Evolutionary conservation across 92 coral and sea anemone genomes (phyloP).

Genomic region (Metridium senile): DNA sequence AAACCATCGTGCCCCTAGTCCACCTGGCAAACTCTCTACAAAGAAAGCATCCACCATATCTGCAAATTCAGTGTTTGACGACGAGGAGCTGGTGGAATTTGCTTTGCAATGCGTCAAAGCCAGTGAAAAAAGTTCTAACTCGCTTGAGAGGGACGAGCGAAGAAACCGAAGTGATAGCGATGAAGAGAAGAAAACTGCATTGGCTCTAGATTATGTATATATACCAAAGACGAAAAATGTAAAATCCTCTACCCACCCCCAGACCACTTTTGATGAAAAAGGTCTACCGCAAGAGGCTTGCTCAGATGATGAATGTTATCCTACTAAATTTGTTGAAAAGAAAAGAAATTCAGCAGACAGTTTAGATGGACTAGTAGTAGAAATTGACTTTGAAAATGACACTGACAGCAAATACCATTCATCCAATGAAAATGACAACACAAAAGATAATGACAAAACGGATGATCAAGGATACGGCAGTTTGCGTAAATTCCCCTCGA

Average conservation of each 20-base stretch:
- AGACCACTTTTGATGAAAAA: neutral
- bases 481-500: conserved; percentile 33
- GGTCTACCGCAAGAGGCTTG: neutral
- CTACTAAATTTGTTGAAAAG: neutral
- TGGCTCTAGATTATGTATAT: conserved; percentile 17
- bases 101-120: conserved; percentile 74
- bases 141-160: conserved; percentile 9
- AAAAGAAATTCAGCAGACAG: conserved; percentile 25
- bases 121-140: conserved; percentile 43
- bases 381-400: neutral
- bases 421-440: conserved; percentile 8
- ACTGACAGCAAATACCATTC: neutral
- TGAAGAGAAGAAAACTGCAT: conserved; percentile 20
- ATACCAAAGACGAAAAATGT: conserved; percentile 6
- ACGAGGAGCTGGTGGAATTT: conserved; percentile 64
- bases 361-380: conserved; percentile 16
- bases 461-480: neutral
- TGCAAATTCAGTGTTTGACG: conserved; percentile 33
- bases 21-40: neutral
- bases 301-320: conserved; percentile 16
- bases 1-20: neutral
- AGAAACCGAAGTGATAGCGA: conserved; percentile 25
- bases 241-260: conserved; percentile 16
- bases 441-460: neutral
- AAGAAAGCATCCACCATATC: neutral